These are phyloP conservation scores for Apocrypta bakeri DNA, from an alignment of 1,140 invertebrate genomes.

Conservation along the genomic window DNA sequence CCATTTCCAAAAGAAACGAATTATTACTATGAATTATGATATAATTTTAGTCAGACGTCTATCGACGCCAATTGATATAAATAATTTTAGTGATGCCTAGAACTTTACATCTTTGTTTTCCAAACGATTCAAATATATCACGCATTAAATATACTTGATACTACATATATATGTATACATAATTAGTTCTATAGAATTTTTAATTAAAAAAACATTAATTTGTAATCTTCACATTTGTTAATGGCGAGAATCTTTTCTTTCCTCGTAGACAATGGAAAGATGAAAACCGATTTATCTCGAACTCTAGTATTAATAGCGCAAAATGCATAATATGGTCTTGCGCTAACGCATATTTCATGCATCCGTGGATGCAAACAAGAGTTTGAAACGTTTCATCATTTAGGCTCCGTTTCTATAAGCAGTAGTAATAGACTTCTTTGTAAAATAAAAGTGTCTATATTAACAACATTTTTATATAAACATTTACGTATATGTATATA, in stretches of 20 bases:
- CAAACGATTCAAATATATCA: not conserved
- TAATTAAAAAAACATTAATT: too few species aligned
- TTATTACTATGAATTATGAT: not conserved
- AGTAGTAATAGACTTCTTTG: too few species aligned
- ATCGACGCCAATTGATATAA: constrained; percentile 25
- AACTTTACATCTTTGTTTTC: not conserved
- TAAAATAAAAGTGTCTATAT: too few species aligned
- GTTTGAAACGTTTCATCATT: not conserved
- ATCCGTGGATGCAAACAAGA: constrained; percentile 16
- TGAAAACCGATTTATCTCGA: not conserved
- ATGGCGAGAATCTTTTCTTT: not conserved
- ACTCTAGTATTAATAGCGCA: not conserved
- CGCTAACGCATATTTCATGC: constrained; percentile 11
- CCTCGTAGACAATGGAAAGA: not conserved
- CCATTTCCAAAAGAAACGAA: not conserved
- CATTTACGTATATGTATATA: too few species aligned
- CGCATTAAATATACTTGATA: too few species aligned
- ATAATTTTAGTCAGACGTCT: constrained; percentile 16
- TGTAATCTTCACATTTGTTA: not conserved
- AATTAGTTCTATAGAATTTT: not conserved
- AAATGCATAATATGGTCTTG: constrained; percentile 24
- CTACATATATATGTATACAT: too few species aligned
- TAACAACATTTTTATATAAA: too few species aligned
- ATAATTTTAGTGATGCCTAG: constrained; percentile 8
- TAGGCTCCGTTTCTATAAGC: not conserved